Evolutionary conservation across 2,113 vertebrate genomes (phyloP), one percentile per base, ranked within the genome.

Genomic region (Salvelinus alpinus): DNA sequence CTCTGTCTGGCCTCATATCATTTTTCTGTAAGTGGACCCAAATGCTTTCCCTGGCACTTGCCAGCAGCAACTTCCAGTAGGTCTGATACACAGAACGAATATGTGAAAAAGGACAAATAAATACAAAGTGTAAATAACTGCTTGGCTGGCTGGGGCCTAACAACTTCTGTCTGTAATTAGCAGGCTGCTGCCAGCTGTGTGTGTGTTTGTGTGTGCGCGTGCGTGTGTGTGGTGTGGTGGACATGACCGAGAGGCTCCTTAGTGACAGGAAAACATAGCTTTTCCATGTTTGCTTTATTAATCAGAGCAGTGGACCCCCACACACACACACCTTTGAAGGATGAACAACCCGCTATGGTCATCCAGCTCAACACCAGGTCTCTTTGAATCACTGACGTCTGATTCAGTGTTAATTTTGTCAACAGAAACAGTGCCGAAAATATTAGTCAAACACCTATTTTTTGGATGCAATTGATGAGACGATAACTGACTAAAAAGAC

Each of bases 11-110:
- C 88, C 88, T 89, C 90, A 89, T 92, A 91, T 94, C 78, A 91
- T 92, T 91, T 81, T 81, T 85, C 86, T 89, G 87, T 92, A 94
- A 94, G 93, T 94, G 92, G 89, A 92, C 89, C 93, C 93, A 94
- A 93, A 93, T 93, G 93, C 88, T 90, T 87, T 83, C 87, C 69
- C 87, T 90, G 90, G 87, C 84, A 86, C 86, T 84, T 84, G 82
- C 85, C 85, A 88, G 80, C 80, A 82, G 75, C 79, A 81, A 78
- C 84, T 93, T 93, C 91, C 90, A 92, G 90, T 93, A 92, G 92
- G 88, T 91, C 88, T 83, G 86, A 91, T 87, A 88, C 87, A 91
- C 90, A 89, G 89, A 90, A 91, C 68, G 83, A 92, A 90, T 91
- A 91, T 92, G 91, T 92, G 85, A 86, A 87, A 90, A 86, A 89